Evolutionary conservation across 2,888 invertebrate genomes (phyloP), one percentile per base, ranked within the genome.

Genomic region (Yponomeuta plumbellus): DNA sequence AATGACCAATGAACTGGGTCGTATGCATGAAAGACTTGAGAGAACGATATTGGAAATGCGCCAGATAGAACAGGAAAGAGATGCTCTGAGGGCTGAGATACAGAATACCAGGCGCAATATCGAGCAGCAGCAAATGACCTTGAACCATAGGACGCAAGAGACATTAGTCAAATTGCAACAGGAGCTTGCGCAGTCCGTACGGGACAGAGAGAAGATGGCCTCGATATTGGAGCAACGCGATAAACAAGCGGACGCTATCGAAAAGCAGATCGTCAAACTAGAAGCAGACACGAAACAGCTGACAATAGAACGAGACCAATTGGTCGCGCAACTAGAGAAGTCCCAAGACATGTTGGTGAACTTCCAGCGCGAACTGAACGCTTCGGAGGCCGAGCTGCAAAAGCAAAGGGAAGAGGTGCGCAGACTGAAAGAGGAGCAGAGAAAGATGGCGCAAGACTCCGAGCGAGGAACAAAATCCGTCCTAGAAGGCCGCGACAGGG

Each of bases 281-380:
- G 97, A 97, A 81, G 94, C 94, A 0, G 97, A 97, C 71, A 94
- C 96, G 67, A 97, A 97, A 76, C 97, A 97, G 82, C 83, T 97
- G 75, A 95, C 96, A 21, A 94, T 96, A 71, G 97, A 97, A 81
- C 84, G 96, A 64, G 97, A 97, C 81, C 97, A 97, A 83, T 85
- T 98, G 70, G 97, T 97, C 1, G 94, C 95, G 71, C 97, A 97
- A 81, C 83, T 98, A 79, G 97, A 97, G 83, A 97, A 98, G 87
- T 97, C 97, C 59, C 97, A 97, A 82, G 97, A 97, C 74, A 97
- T 97, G 94, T 88, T 98, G 68, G 95, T 97, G 85, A 97, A 97
- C 85, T 97, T 97, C 95, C 97, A 97, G 82, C 95, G 97, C 80
- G 97, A 97, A 80, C 83, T 97, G 65, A 96, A 96, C 72, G 94